These are phyloP conservation scores for Lochmaea capreae DNA, from an alignment of 2,888 invertebrate genomes.

Conservation along the genomic window DNA sequence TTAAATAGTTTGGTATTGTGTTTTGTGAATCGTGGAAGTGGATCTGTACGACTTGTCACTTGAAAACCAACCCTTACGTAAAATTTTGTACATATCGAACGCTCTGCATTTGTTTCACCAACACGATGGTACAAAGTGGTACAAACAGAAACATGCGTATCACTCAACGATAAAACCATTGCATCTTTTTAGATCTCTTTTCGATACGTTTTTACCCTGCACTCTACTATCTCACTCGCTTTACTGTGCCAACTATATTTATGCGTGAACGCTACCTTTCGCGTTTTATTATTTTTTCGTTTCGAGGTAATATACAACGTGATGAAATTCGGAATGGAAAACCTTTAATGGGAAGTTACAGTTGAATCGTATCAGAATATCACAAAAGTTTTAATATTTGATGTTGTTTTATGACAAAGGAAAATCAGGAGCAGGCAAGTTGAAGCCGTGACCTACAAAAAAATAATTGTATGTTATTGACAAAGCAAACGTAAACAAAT, in stretches of 20 bases:
- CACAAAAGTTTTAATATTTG: constrained; percentile 6
- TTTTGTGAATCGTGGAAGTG: constrained; percentile 5
- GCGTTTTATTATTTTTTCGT: constrained; percentile 15
- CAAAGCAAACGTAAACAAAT: no score
- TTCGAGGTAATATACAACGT: constrained; percentile 3
- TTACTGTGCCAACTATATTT: constrained; percentile 13
- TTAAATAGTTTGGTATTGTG: background rate
- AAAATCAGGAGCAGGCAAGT: constrained; percentile 6
- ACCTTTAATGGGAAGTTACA: constrained; percentile 1
- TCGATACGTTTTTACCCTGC: constrained; percentile 40
- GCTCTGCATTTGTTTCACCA: constrained; percentile 49
- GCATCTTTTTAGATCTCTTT: constrained; percentile 48
- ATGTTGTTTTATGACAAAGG: constrained; percentile 7
- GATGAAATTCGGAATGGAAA: constrained; percentile 6
- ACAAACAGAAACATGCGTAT: constrained; percentile 57
- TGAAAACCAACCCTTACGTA: constrained; percentile 36
- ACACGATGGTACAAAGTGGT: constrained; percentile 58
- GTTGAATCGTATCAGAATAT: background rate
- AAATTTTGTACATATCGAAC: constrained; percentile 54
- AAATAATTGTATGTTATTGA: background rate
- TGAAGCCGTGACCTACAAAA: constrained; percentile 1
- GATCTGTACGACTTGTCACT: constrained; percentile 23
- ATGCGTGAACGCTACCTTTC: constrained; percentile 37
- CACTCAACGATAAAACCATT: constrained; percentile 50
- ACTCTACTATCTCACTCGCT: constrained; percentile 18